Evolutionary conservation across 2,113 vertebrate species (phyloP), one percentile per base, ranked within the genome.

Genomic region (Micronycteris hirsuta): DNA sequence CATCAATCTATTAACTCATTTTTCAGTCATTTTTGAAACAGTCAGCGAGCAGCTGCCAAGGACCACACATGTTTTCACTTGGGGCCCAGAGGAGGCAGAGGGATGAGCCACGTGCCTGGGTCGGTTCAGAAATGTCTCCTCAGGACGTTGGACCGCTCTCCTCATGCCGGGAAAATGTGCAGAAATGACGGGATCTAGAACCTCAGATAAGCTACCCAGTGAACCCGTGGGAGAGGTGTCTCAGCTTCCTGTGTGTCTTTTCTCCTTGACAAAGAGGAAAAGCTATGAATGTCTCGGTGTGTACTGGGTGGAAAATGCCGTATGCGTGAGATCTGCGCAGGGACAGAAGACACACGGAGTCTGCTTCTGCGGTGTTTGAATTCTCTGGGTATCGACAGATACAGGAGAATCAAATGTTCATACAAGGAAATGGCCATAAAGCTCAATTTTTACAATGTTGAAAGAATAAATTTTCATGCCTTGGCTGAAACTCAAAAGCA

Each of bases 41-140:
- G 56, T 22, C 11, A 13, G 3, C 10, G 41, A 58, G 49, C 47
- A 36, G 16, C 26, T 19, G 1, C 15, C n/a, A 41, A n/a, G n/a
- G n/a, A 47, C 2, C 33, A 20, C 0, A 4, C 7, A 0, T 73
- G 26, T 47, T 28, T 65, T 49, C 6, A 20, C n/a, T 24, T 33
- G 22, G 28, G n/a, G 20, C 36, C 52, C 20, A 14, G 10, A 52
- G 63, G n/a, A 52, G 5, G 24, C 20, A 26, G n/a, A 19, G 9
- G 41, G 41, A 31, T 1, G 0, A 43, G 3, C 41, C 1, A 0
- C 1, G 7, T 5, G 24, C 22, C 1, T 11, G 19, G 56, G 11
- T 2, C 2, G 12, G 10, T n/a, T 49, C n/a, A 1, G 10, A 3
- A 16, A 26, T 12, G 14, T 2, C 16, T 2, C 15, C 10, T 36